Evolutionary conservation across 2,113 vertebrate species (phyloP), one percentile per base, ranked within the genome.

Genomic region (Globicephala melas): DNA sequence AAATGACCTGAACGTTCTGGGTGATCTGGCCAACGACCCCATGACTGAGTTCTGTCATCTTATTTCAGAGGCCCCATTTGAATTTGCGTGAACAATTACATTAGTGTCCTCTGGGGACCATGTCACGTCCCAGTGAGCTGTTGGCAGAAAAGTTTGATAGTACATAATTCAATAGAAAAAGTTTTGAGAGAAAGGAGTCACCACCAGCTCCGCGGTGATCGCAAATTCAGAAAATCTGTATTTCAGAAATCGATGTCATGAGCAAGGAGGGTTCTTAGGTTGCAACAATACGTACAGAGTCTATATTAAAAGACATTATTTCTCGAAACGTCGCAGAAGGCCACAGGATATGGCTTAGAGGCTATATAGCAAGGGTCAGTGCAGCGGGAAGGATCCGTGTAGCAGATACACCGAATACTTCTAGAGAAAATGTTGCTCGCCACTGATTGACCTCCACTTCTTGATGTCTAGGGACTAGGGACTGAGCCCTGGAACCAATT

Each of bases 221-320:
- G 9, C 31, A n/a, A 36, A 50, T 76, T 44, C 21, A 47, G 87
- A 89, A 63, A 25, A 63, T 12, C 55, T 26, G 13, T 28, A 5
- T 10, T 20, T 50, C 55, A 63, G 55, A 47, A 76, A 76, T 63
- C 31, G 14, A 2, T 1, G 9, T 76, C 71, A 63, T 31, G 55
- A 89, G 28, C 20, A 44, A 73, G 38, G 71, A 47, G 28, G 20
- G 18, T 18, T 5, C 38, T 62, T 25, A 33, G 76, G 20, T 62
- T 23, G 14, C 70, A n/a, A 33, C 7, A 1, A n/a, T 8, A 26
- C 28, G 21, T 44, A 44, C 53, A 25, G 2, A 0, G 0, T 14
- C 8, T 17, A 5, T 25, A n/a, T 47, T 44, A 11, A 73, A 73
- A 89, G 28, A 74, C 25, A 44, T 7, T n/a, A 12, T 41, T 58